These are phyloP conservation scores for Drosophila ohnishii DNA, from an alignment of 1,140 invertebrate genomes.

Conservation along the genomic window DNA sequence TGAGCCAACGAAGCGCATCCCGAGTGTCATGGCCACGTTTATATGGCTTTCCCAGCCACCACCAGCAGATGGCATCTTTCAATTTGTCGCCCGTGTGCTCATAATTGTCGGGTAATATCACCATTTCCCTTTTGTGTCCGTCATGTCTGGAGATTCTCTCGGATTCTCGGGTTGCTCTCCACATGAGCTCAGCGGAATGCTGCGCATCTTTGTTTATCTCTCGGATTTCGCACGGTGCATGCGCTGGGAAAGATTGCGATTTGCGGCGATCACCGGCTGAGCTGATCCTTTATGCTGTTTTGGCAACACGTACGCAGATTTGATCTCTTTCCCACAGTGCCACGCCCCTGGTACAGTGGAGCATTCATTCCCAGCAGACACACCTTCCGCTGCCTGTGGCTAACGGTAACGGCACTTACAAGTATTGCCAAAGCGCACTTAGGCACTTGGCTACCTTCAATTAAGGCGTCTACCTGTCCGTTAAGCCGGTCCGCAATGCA, in stretches of 20 bases:
- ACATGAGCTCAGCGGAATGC: constrained; percentile 35
- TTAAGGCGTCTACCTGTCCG: constrained; percentile 64
- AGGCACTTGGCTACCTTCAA: constrained; percentile 32
- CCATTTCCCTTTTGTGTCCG: constrained; percentile 44
- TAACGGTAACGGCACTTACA: constrained; percentile 44
- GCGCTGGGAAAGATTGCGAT: constrained; percentile 28
- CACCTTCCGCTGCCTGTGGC: constrained; percentile 19
- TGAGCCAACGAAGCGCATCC: constrained; percentile 56
- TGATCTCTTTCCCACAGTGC: constrained; percentile 34
- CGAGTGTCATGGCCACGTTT: constrained; percentile 59
- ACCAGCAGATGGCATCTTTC: constrained; percentile 52
- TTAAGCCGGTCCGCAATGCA: constrained; percentile 62
- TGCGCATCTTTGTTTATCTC: constrained; percentile 37
- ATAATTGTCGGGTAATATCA: constrained; percentile 64
- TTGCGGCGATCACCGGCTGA: constrained; percentile 4
- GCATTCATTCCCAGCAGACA: constrained; percentile 41
- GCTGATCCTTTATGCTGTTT: constrained; percentile 32
- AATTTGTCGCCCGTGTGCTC: constrained; percentile 66
- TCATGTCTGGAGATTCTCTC: constrained; percentile 33
- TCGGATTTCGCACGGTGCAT: constrained; percentile 24
- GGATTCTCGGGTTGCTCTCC: constrained; percentile 4
- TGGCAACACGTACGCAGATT: constrained; percentile 44
- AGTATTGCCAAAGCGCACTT: constrained; percentile 63
- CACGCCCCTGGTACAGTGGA: constrained; percentile 6
- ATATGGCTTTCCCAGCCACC: constrained; percentile 52